A percentile compares a stretch with the other conserved stretches of the same genome.
Evolutionary conservation across 2,797 vertebrate genomes (phyloP).

Genomic region (Echiichthys vipera): DNA sequence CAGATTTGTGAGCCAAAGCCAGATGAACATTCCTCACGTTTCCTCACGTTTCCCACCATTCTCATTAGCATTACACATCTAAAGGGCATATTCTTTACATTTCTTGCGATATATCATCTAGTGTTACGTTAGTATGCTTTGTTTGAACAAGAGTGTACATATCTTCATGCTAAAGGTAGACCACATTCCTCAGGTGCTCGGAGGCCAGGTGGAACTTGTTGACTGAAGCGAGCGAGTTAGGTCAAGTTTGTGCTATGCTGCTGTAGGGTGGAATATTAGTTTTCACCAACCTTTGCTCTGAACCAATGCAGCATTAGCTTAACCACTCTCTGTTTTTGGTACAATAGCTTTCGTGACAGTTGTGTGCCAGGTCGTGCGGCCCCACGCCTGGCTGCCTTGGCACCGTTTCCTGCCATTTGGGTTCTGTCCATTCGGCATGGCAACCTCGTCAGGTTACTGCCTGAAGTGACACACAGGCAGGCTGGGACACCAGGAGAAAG

Average conservation of each 20-base stretch:
- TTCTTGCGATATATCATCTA: background rate
- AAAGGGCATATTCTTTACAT: background rate
- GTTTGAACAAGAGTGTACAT: constrained; percentile 26
- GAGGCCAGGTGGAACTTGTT: constrained; percentile 57
- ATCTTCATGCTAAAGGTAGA: constrained; percentile 30
- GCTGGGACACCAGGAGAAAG: constrained; percentile 47
- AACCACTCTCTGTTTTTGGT: background rate
- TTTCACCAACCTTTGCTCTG: background rate
- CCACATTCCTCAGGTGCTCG: constrained; percentile 67
- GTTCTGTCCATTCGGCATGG: constrained; percentile 44
- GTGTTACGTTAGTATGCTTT: background rate
- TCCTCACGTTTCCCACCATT: background rate
- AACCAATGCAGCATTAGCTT: background rate
- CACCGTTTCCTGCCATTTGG: constrained; percentile 24
- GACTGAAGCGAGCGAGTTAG: constrained; percentile 63
- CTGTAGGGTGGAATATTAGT: constrained; percentile 19
- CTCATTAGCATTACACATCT: no score
- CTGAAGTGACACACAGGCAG: constrained; percentile 35
- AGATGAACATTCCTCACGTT: constrained; percentile 24
- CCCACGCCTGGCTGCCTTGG: constrained; percentile 18
- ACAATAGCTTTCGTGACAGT: background rate
- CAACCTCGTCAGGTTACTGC: constrained; percentile 70
- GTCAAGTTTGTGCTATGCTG: constrained; percentile 62
- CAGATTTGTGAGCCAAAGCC: background rate
- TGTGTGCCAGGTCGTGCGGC: background rate